Conservation (phyloP, 2,113 vertebrate genomes). For the Actenoides hombroni region DNA sequence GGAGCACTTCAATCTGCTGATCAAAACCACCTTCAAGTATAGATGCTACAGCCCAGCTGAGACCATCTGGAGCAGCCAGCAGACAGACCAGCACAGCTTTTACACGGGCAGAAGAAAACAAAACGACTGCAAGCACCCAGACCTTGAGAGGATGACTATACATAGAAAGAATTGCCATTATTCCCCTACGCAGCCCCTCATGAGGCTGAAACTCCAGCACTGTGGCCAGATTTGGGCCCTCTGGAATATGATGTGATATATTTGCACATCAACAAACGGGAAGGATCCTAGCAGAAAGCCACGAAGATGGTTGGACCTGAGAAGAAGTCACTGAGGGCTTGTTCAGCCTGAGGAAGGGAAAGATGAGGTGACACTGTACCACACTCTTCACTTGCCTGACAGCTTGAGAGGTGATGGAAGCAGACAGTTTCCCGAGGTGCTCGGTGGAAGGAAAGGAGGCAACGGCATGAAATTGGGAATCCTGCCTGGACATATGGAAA, state of each 20-base stretch:
- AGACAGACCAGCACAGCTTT: neutral
- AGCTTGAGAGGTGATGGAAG: neutral
- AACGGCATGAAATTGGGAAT: neutral
- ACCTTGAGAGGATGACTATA: neutral
- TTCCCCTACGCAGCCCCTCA: neutral
- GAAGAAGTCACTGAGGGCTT: neutral
- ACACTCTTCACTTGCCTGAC: neutral
- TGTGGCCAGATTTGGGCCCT: neutral
- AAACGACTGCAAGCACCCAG: neutral
- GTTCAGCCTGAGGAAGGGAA: neutral
- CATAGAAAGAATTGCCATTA: neutral
- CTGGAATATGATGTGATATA: neutral
- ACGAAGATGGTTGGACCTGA: neutral
- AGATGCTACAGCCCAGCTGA: neutral
- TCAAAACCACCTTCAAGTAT: neutral
- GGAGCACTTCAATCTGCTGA: neutral
- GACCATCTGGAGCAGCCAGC: neutral
- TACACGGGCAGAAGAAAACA: neutral
- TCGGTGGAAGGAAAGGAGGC: neutral
- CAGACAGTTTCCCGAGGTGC: neutral
- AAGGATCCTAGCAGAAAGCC: neutral
- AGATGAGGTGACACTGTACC: neutral
- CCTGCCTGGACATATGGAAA: neutral
- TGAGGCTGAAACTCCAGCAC: neutral
- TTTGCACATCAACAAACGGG: neutral